These are phyloP conservation scores for Hofmannophila pseudospretella DNA, from an alignment of 2,888 invertebrate species.

Conservation along the genomic window DNA sequence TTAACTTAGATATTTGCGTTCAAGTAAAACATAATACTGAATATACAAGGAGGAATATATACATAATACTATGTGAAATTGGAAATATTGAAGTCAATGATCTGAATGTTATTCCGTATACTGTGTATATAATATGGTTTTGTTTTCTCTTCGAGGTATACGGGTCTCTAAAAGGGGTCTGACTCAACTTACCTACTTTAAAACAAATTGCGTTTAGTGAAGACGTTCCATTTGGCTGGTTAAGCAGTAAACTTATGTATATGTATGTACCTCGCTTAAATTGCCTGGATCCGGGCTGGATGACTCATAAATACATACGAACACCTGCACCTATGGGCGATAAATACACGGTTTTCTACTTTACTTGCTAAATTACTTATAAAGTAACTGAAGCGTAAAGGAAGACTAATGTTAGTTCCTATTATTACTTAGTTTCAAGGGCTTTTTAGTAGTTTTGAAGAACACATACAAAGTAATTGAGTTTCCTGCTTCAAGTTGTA, in stretches of 20 bases:
- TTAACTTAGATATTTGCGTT: no score
- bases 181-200: no score
- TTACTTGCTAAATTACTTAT: conserved; percentile 14
- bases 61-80: no score
- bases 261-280: conserved; percentile 16
- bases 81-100: no score
- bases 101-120: no score
- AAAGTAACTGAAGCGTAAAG: conserved; percentile 13
- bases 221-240: conserved; percentile 14
- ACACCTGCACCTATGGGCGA: conserved; percentile 17
- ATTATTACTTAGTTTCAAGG: background rate
- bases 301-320: conserved; percentile 21
- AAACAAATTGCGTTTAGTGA: background rate
- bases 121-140: no score
- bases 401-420: conserved; percentile 4
- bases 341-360: conserved; percentile 21
- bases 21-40: no score
- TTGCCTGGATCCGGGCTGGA: conserved; percentile 30
- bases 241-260: conserved; percentile 7
- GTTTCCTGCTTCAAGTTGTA: no score
- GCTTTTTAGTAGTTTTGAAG: background rate
- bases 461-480: no score
- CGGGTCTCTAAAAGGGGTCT: no score
- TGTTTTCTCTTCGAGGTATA: no score
- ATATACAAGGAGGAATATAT: no score